Conservation (phyloP, 2,113 vertebrate genomes). For the crab-eating macaque (Macaca fascicularis) region T2T-MFA8v1.1 NC_088376.1:175692001-175692500, state of each 20-base stretch:
- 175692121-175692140: conserved; percentile 43
- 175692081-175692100: conserved; percentile 1
- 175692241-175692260: not conserved
- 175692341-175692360: not conserved
- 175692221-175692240: not conserved
- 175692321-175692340: not conserved
- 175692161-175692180: conserved; percentile 30
- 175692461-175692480: not conserved
- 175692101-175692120: conserved; percentile 36
- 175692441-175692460: not conserved
- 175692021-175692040: conserved; percentile 36
- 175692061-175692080: not conserved
- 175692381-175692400: not conserved
- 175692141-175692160: conserved; percentile 14
- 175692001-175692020: conserved; percentile 22
- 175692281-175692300: not conserved
- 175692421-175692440: not conserved
- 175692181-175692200: not conserved
- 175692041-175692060: conserved; percentile 7
- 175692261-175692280: not conserved
- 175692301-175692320: not conserved
- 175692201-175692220: conserved; percentile 3
- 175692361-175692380: not conserved
- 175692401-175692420: not conserved
- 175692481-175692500: not conserved